Conservation (phyloP, 2,113 vertebrate species). For the Procavia capensis region DNA sequence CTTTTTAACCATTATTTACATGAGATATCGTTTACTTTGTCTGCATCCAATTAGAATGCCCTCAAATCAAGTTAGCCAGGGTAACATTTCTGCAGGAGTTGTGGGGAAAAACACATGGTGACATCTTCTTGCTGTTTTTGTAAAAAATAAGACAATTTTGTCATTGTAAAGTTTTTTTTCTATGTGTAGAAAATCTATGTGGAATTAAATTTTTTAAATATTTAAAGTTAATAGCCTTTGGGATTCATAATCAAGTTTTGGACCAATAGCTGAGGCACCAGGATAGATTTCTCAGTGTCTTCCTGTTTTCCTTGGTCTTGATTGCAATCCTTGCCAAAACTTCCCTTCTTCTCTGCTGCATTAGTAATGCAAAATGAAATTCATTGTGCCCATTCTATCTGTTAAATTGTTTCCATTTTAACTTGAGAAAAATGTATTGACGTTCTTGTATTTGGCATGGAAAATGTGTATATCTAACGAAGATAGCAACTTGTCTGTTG, state of each 20-base stretch:
- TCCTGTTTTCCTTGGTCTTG: conserved; percentile 83
- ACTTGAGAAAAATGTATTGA: conserved; percentile 85
- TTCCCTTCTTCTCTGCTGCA: conserved; percentile 82
- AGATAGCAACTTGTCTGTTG: conserved; percentile 85
- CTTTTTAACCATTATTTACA: background rate
- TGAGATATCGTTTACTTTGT: background rate
- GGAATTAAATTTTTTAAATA: background rate
- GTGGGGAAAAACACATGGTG: background rate
- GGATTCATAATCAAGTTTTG: conserved; percentile 59
- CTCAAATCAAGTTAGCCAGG: background rate
- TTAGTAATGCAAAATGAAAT: conserved; percentile 87
- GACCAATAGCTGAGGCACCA: conserved; percentile 68
- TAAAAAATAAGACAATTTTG: background rate
- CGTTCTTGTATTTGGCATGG: conserved; percentile 83
- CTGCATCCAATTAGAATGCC: background rate
- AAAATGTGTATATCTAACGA: conserved; percentile 83
- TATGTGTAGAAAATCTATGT: background rate
- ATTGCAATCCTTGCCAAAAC: conserved; percentile 81
- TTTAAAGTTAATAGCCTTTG: background rate
- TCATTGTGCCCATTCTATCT: conserved; percentile 85
- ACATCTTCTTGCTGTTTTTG: background rate
- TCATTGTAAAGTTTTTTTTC: background rate
- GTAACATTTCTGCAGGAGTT: background rate
- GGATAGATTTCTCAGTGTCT: conserved; percentile 65
- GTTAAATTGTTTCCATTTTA: conserved; percentile 87